phyloP scores from a whole-genome alignment of 30 jellyfish, hydroid and myxozoan genomes.

The Nemopilema nomurai region DNA sequence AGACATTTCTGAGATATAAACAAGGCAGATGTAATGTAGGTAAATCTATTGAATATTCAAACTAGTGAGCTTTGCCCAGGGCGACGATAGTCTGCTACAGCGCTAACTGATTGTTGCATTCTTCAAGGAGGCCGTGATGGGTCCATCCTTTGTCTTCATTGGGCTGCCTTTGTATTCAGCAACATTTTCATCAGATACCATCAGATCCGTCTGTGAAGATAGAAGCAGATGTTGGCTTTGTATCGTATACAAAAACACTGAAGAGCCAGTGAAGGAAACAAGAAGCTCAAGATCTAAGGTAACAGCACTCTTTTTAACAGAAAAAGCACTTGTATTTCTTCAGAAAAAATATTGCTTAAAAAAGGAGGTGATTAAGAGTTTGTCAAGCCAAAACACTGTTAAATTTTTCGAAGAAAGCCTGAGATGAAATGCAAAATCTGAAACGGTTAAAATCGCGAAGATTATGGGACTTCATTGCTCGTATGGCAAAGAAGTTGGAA shows the following conservation, averaged over 20 bases:
- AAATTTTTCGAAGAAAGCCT: too few relatives aligned
- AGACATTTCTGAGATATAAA: too few relatives aligned
- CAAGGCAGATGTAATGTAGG: background rate
- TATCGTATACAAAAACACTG: background rate
- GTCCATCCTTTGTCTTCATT: conserved; percentile 66
- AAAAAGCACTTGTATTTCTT: too few relatives aligned
- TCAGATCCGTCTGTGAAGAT: conserved; percentile 57
- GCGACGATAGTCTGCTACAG: background rate
- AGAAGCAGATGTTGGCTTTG: background rate
- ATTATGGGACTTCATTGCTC: too few relatives aligned
- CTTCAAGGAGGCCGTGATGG: conserved; percentile 41
- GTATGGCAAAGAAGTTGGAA: too few relatives aligned
- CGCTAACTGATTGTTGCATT: conserved; percentile 84
- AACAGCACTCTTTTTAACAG: too few relatives aligned
- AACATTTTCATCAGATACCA: conserved; percentile 76
- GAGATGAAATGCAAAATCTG: too few relatives aligned
- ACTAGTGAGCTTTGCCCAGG: background rate
- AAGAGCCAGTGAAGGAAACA: background rate
- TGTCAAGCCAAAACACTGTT: too few relatives aligned
- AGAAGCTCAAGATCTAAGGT: background rate
- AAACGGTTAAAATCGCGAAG: too few relatives aligned
- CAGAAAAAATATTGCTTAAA: too few relatives aligned
- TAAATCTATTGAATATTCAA: background rate
- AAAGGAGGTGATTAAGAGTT: too few relatives aligned
- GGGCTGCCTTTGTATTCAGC: conserved; percentile 84